Percentiles rank a stretch among this genome's conserved stretches.
Evolutionary conservation across 2,113 vertebrate species (phyloP).

Genomic region (Ceyx margarethae): DNA sequence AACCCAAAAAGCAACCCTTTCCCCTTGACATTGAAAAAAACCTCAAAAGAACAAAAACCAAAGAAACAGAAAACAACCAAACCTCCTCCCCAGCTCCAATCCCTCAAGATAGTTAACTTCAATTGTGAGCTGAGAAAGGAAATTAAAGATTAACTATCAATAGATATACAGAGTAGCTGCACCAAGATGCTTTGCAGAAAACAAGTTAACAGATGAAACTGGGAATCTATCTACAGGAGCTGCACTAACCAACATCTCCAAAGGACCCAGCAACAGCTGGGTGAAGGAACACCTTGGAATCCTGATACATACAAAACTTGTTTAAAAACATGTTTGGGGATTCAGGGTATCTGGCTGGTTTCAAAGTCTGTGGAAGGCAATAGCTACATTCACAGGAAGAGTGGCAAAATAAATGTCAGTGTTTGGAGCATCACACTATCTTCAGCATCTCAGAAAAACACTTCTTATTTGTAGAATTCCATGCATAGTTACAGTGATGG

Average conservation of each 20-base stretch:
- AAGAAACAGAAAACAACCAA: neutral
- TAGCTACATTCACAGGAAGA: neutral
- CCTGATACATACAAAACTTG: neutral
- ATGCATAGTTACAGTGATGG: neutral
- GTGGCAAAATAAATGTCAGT: neutral
- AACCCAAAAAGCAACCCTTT: neutral
- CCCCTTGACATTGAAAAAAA: rapidly evolving
- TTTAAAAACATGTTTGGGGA: neutral
- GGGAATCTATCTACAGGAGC: neutral
- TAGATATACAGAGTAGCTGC: neutral
- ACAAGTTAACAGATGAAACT: neutral
- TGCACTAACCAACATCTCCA: neutral
- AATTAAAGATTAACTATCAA: neutral
- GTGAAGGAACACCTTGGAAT: neutral
- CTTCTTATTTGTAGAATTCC: neutral
- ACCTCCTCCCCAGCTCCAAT: rapidly evolving
- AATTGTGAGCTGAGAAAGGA: neutral
- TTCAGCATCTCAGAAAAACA: neutral
- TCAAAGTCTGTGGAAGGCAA: neutral
- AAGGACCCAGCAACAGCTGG: neutral
- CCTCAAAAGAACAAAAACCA: neutral
- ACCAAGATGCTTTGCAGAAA: neutral
- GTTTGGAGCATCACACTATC: neutral
- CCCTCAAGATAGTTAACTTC: neutral
- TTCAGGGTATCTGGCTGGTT: neutral